Evolutionary conservation across 2,113 vertebrate species (phyloP).

Genomic region (Brachyhypopomus gauderio): DNA sequence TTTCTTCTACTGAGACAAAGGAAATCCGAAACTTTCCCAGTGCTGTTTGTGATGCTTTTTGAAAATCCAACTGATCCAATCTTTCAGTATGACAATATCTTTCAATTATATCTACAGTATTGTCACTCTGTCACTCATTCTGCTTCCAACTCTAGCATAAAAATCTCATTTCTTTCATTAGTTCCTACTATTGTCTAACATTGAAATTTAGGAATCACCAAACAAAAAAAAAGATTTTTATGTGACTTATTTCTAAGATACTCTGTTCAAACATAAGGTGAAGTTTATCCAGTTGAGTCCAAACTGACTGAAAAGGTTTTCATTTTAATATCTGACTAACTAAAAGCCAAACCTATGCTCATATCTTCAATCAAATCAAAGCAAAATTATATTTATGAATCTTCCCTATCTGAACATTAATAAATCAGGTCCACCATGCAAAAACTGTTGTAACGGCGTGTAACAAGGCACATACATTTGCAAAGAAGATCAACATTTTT

Average conservation of each 20-base stretch:
- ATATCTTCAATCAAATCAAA: too few species aligned
- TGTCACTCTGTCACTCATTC: too few species aligned
- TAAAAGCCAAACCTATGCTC: too few species aligned
- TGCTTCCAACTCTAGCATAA: not conserved
- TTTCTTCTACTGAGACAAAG: constrained; percentile 5
- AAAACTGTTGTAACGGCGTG: too few species aligned
- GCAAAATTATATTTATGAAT: too few species aligned
- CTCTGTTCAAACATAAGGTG: not conserved
- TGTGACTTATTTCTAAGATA: not conserved
- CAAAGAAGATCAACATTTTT: too few species aligned
- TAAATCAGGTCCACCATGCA: too few species aligned
- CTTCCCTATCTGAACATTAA: too few species aligned
- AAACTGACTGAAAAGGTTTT: not conserved
- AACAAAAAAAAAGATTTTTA: not conserved
- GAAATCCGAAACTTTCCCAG: not conserved
- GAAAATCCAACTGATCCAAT: not conserved
- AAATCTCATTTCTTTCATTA: not conserved
- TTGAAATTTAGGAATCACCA: not conserved
- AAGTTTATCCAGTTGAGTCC: not conserved
- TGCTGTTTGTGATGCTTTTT: not conserved
- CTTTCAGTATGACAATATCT: not conserved
- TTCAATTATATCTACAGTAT: constrained; percentile 4
- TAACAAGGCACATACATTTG: too few species aligned
- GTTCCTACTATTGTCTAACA: not conserved
- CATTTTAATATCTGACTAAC: too few species aligned